Conservation (phyloP, 2,888 invertebrate species). For the Thereva nobilitata region DNA sequence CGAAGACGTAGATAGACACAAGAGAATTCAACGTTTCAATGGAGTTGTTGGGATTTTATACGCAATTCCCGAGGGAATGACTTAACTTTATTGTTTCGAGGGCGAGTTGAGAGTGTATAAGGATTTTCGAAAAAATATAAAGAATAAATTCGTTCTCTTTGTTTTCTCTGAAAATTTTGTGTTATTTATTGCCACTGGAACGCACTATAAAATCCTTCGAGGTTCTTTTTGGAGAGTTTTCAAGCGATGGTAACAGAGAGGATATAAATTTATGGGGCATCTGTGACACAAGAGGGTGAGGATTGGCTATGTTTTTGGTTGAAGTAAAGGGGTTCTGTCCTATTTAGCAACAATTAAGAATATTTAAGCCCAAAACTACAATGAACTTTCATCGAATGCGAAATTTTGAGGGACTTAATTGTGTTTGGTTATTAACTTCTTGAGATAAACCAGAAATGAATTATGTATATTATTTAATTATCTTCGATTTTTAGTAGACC, state of each 20-base stretch:
- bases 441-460: too few species aligned
- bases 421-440: too few species aligned
- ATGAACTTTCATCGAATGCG: too few species aligned
- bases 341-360: too few species aligned
- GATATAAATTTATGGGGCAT: slow-evolving; percentile 21
- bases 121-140: slow-evolving; percentile 23
- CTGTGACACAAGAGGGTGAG: slow-evolving; percentile 23
- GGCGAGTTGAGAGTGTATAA: slow-evolving; percentile 22
- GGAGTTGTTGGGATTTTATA: slow-evolving; percentile 37
- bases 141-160: slow-evolving; percentile 1
- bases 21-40: slow-evolving; percentile 33
- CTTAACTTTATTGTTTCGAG: slow-evolving; percentile 40
- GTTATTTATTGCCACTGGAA: slow-evolving; percentile 28
- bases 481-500: too few species aligned
- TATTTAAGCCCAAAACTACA: too few species aligned
- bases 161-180: slow-evolving; percentile 22
- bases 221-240: slow-evolving; percentile 22
- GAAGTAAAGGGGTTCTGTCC: too few species aligned
- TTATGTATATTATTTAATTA: too few species aligned
- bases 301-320: slow-evolving; percentile 20
- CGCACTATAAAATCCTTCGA: slow-evolving; percentile 19
- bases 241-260: slow-evolving; percentile 9
- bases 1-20: slow-evolving; percentile 19
- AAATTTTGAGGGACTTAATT: too few species aligned
- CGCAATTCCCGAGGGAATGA: slow-evolving; percentile 34